These are phyloP conservation scores for Leptodactylus fallax DNA, from an alignment of 2,797 vertebrate genomes.

Conservation along the genomic window DNA sequence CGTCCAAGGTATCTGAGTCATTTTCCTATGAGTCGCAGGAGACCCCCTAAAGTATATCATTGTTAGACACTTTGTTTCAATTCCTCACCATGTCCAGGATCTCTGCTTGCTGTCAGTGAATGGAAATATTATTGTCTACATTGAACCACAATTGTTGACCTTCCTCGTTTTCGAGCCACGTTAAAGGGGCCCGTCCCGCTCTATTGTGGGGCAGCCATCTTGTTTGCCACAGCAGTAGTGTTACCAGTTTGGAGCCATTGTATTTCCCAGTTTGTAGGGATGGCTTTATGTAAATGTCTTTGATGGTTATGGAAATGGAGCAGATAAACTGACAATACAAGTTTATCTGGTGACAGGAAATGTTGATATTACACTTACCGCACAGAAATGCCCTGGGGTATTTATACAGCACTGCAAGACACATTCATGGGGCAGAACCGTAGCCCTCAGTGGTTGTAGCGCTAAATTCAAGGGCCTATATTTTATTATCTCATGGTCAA, in stretches of 20 bases:
- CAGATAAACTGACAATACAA: neutral
- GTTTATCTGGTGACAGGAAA: neutral
- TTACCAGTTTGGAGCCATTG: neutral
- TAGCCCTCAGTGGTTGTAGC: too few relatives aligned
- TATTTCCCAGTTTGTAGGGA: neutral
- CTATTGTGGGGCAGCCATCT: neutral
- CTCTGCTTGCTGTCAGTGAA: too few relatives aligned
- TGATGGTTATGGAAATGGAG: neutral
- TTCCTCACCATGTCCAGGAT: too few relatives aligned
- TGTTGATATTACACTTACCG: neutral
- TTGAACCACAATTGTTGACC: too few relatives aligned
- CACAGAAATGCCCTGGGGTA: neutral
- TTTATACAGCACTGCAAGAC: neutral
- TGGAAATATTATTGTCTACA: too few relatives aligned
- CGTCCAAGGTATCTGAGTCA: too few relatives aligned
- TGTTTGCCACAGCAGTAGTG: neutral
- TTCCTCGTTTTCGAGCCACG: too few relatives aligned
- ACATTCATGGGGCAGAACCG: neutral
- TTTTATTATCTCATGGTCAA: too few relatives aligned
- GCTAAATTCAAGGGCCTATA: too few relatives aligned
- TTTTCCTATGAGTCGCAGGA: too few relatives aligned
- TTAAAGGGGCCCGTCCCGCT: neutral
- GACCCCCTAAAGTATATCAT: too few relatives aligned
- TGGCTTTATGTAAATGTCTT: neutral
- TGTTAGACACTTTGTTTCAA: too few relatives aligned